Percentiles rank a stretch among this genome's conserved stretches.
These are phyloP conservation scores for Beroe ovata DNA, from an alignment of 37 sponge, comb jelly and placozoan genomes.

Conservation along the genomic window DNA sequence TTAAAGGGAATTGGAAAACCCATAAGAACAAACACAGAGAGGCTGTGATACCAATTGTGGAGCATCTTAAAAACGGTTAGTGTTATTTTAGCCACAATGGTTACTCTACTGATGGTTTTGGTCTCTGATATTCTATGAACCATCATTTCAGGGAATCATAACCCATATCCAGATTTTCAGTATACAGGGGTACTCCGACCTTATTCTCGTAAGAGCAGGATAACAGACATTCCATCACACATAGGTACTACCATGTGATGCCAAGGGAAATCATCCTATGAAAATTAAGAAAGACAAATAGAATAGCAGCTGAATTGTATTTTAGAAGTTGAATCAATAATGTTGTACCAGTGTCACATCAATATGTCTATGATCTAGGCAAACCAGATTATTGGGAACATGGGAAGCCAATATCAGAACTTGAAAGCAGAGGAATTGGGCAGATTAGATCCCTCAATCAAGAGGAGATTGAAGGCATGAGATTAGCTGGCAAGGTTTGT, in stretches of 20 bases:
- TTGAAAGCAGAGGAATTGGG: conserved; percentile 70
- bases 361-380: too few species aligned
- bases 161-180: conserved; percentile 75
- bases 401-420: conserved; percentile 79
- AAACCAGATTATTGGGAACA: conserved; percentile 63
- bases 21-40: conserved; percentile 82
- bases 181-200: conserved; percentile 86
- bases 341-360: too few species aligned
- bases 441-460: conserved; percentile 73
- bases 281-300: not conserved
- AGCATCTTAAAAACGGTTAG: not conserved
- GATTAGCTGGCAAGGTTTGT: conserved; percentile 74
- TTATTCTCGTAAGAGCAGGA: conserved; percentile 68
- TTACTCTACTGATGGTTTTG: too few species aligned
- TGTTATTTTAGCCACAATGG: too few species aligned
- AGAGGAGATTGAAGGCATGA: conserved; percentile 81
- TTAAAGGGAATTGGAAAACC: conserved; percentile 81
- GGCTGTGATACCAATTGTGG: not conserved
- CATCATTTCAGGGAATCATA: not conserved
- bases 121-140: too few species aligned
- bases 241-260: not conserved
- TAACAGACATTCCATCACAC: not conserved
- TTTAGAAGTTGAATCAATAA: not conserved
- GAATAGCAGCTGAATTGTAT: not conserved
- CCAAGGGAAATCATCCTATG: not conserved